Conservation (phyloP, 2,113 vertebrate species). For the Ammodytes marinus region DNA sequence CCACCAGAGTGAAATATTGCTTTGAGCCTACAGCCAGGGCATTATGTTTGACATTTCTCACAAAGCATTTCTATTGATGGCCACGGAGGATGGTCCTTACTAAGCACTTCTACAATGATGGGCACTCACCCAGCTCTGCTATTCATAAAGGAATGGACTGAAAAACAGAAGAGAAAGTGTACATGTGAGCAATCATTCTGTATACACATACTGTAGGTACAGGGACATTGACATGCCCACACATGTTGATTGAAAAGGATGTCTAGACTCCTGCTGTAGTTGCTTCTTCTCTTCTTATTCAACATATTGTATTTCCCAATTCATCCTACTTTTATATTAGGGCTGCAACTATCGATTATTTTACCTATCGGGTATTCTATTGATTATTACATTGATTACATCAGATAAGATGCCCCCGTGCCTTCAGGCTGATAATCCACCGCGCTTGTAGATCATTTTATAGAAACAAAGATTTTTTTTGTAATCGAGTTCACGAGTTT, state of each 20-base stretch:
- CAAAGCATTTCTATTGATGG: slow-evolving; percentile 50
- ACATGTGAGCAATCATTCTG: not conserved
- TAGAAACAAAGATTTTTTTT: too few species aligned
- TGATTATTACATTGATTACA: too few species aligned
- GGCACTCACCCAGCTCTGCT: slow-evolving; percentile 31
- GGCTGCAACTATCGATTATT: too few species aligned
- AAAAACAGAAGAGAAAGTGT: slow-evolving; percentile 19
- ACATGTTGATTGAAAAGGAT: slow-evolving; percentile 2
- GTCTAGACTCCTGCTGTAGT: not conserved
- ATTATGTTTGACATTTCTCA: slow-evolving; percentile 64
- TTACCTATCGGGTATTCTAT: too few species aligned
- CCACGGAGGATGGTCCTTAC: slow-evolving; percentile 34
- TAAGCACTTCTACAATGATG: slow-evolving; percentile 44
- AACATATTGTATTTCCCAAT: slow-evolving; percentile 3
- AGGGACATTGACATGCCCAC: not conserved
- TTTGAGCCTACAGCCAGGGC: slow-evolving; percentile 37
- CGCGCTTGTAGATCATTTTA: too few species aligned
- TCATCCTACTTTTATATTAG: not conserved
- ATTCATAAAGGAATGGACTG: slow-evolving; percentile 42
- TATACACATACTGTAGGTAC: not conserved
- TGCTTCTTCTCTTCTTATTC: slow-evolving; percentile 16
- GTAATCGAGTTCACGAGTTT: too few species aligned
- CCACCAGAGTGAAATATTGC: slow-evolving; percentile 54
- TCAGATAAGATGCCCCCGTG: too few species aligned
- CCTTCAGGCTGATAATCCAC: too few species aligned